Evolutionary conservation across 2,888 invertebrate species (phyloP), one percentile per base, ranked within the genome.

Genomic region (Diadromus collaris): DNA sequence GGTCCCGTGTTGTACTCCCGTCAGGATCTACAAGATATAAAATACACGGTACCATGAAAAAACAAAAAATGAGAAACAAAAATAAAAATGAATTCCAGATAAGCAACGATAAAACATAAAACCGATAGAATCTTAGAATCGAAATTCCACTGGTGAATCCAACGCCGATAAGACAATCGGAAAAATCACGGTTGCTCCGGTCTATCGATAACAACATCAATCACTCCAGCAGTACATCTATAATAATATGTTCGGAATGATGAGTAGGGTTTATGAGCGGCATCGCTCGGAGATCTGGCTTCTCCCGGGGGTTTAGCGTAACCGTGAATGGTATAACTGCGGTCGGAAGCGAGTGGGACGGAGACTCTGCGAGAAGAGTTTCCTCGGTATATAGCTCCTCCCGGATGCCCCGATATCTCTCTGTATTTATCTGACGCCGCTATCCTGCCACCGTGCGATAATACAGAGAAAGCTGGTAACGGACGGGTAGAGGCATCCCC

Each of bases 321-420:
- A 64, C 46, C 56, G 65, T 78, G 65, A 60, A 67, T 60, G 69
- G 64, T 24, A 58, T 38, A 65, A 34, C 34, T 38, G 38, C 19
- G n/a, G 46, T 10, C 19, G 48, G 46, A 48, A 51, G 21, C 9
- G 65, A 51, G 51, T 29, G 51, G 21, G 38, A 44, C 19, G 27
- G 27, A 70, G 74, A 78, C 51, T 70, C 74, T 54, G 69, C 16
- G 54, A 61, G 70, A 34, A 65, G 32, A 75, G 58, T 78, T 74
- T 65, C 44, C 70, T 41, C 46, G 38, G 67, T 46, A 67, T 56
- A 70, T 67, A 27, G 51, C 38, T 38, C 29, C 2, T 16, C 4
- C 6, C 58, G 6, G 5, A 34, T 46, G 38, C 16, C 27, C 46
- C 38, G 60, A 21, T 41, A 41, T 41, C 38, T 41, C 38, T 41